phyloP scores from a whole-genome alignment of 2,888 invertebrate species.

The Temnothorax unifasciatus region DNA sequence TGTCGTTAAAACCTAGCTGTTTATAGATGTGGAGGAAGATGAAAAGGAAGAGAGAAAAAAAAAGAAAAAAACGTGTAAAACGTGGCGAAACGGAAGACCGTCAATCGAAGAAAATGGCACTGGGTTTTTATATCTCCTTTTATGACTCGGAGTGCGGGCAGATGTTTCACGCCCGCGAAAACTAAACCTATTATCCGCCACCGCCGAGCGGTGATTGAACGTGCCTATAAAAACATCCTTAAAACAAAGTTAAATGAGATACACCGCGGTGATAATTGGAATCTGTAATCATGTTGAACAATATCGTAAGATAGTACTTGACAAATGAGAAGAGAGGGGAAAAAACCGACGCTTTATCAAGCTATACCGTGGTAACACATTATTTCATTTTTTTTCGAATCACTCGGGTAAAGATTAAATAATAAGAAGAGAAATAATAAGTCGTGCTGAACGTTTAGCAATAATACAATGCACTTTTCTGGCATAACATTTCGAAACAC shows the following conservation, averaged over 20 bases:
- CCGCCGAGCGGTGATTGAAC: slow-evolving; percentile 83
- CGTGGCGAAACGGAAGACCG: slow-evolving; percentile 30
- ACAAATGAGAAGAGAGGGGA: not conserved
- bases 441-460: not conserved
- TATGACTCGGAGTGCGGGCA: slow-evolving; percentile 83
- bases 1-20: slow-evolving; percentile 30
- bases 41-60: slow-evolving; percentile 46
- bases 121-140: slow-evolving; percentile 85
- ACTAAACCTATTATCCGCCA: slow-evolving; percentile 85
- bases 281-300: slow-evolving; percentile 74
- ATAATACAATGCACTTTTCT: not conserved
- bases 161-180: slow-evolving; percentile 78
- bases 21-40: not conserved
- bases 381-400: slow-evolving; percentile 5
- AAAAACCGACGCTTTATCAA: not conserved
- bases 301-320: not conserved
- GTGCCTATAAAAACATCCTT: slow-evolving; percentile 83
- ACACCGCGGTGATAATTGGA: slow-evolving; percentile 79
- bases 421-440: not conserved
- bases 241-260: slow-evolving; percentile 85
- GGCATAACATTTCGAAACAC: not conserved
- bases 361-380: not conserved
- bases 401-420: not conserved
- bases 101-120: slow-evolving; percentile 65
- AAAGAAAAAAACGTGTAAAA: slow-evolving; percentile 64